Base-by-base conservation (phyloP, 2,888 invertebrate species). In the Ophion costatus region DNA sequence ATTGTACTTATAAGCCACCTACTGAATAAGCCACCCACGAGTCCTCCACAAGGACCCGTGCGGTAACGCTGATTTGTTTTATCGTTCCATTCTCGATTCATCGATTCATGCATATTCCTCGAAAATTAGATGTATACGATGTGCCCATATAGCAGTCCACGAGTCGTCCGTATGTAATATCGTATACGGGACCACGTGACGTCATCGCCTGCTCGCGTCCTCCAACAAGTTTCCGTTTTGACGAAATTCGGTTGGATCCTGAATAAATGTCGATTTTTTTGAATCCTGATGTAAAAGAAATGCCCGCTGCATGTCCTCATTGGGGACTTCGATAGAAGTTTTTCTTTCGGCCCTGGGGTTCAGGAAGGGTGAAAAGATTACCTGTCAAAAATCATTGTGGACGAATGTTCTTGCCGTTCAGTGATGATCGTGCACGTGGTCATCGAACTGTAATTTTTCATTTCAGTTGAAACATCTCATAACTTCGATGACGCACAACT, bases 1-100 rank as follows among this genome's bases (percentile, higher is more conserved):
- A 74, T 17, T 66, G 14, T 29, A 29, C 38, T 29, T 7, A 20
- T 59, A 82, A 80, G 82, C 78, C 79, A 81, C 45, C 71, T 29
- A 73, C 63, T 64, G 20, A 57, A 56, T 57, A 56, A 57, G 17
- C 76, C 67, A 77, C 82, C 82, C 77, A 82, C 82, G 20, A 74
- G 79, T 78, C 24, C 22, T 33, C 7, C 45, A 1, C 51, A 51
- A 38, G 63, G 64, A 80, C 67, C 67, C 64, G 66, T 81, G 11
- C 24, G 10, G 4, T 51, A n/a, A n/a, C 22, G 24, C 17, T 63
- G 57, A 38, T 77, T 67, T 77, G 69, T 67, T 77, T 67, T 57
- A 76, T 76, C 42, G 29, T 22, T 33, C 5, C 22, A 59, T 59
- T 73, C 22, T 20, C 24, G 17, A 64, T 64, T 51, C 45, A 17